Percentiles rank a stretch among this genome's conserved stretches.
These are phyloP conservation scores for Naja naja DNA, from an alignment of 2,113 vertebrate species.

Conservation along the genomic window DNA sequence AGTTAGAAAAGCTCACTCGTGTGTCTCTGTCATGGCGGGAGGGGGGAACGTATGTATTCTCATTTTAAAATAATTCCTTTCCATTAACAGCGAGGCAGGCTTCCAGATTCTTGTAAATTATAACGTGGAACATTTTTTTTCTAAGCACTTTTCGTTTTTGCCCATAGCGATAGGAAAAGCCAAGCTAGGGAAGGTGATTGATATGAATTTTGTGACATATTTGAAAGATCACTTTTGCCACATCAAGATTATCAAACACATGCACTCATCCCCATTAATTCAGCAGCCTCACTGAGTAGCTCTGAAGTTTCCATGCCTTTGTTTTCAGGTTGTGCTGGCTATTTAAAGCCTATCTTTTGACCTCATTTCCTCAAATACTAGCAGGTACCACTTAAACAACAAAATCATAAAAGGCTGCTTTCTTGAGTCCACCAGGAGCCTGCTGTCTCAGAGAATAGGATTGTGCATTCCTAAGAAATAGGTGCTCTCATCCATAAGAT, in stretches of 20 bases:
- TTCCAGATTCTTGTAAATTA: constrained; percentile 67
- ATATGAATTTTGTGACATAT: constrained; percentile 69
- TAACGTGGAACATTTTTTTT: constrained; percentile 66
- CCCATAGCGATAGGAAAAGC: constrained; percentile 60
- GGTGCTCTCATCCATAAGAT: not conserved
- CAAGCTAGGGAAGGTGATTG: constrained; percentile 62
- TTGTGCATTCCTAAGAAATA: not conserved
- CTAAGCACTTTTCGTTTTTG: constrained; percentile 63
- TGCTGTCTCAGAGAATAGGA: not conserved
- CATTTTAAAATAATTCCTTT: constrained; percentile 57
- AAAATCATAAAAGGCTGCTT: constrained; percentile 42
- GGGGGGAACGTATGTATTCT: constrained; percentile 45
- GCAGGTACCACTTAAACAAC: not conserved
- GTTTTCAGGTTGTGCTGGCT: constrained; percentile 63
- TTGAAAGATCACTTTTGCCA: constrained; percentile 71
- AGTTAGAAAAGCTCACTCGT: constrained; percentile 54
- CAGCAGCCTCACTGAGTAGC: constrained; percentile 56
- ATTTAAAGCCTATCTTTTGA: constrained; percentile 54
- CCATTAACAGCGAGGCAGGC: constrained; percentile 66
- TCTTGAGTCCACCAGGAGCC: constrained; percentile 36
- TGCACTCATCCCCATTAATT: constrained; percentile 65
- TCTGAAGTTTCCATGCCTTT: constrained; percentile 57
- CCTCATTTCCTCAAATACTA: constrained; percentile 44
- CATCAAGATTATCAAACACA: constrained; percentile 69
- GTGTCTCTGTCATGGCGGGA: constrained; percentile 48